Conservation (phyloP, 2,113 vertebrate species). For the Dryoscopus gambensis region DNA sequence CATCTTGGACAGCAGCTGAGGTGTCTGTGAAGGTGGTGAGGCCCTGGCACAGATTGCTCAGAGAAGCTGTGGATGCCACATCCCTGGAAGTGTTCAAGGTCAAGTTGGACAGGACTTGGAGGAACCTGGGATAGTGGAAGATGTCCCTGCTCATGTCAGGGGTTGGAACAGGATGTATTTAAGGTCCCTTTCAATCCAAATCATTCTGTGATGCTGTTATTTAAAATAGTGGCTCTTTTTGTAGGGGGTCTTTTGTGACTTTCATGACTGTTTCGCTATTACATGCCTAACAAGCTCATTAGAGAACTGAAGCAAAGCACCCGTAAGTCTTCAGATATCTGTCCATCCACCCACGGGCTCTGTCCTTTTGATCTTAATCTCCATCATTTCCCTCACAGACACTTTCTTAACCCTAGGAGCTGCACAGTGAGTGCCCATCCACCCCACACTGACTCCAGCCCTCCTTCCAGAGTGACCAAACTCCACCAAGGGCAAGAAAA, state of each 20-base stretch:
- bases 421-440: neutral
- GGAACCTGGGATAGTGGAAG: fast-evolving
- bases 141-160: neutral
- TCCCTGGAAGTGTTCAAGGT: neutral
- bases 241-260: neutral
- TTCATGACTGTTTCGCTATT: neutral
- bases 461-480: neutral
- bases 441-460: neutral
- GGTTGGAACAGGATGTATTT: neutral
- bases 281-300: neutral
- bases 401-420: neutral
- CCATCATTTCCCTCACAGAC: neutral
- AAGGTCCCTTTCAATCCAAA: neutral
- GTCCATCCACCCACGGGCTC: neutral
- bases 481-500: neutral
- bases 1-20: neutral
- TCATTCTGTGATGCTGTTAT: neutral
- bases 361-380: neutral
- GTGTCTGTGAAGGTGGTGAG: neutral
- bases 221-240: neutral
- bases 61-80: neutral
- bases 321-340: neutral
- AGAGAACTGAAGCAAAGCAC: neutral
- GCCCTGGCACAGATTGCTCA: neutral
- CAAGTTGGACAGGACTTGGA: neutral